These are phyloP conservation scores for Hemitrygon akajei DNA, from an alignment of 2,797 vertebrate genomes.

Conservation along the genomic window DNA sequence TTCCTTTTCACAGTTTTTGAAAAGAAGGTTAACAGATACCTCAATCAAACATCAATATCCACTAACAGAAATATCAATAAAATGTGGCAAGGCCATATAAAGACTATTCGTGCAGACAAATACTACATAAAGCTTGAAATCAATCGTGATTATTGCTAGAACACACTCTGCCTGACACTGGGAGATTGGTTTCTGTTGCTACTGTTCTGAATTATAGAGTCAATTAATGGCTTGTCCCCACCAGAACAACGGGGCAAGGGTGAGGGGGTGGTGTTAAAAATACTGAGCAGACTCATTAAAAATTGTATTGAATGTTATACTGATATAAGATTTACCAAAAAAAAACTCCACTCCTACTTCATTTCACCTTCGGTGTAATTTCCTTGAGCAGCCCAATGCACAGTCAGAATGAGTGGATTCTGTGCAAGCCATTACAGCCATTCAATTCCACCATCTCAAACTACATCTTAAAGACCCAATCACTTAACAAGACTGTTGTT, in stretches of 20 bases:
- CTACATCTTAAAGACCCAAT: constrained; percentile 15
- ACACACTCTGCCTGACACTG: constrained; percentile 55
- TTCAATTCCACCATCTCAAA: not conserved
- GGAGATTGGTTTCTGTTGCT: constrained; percentile 53
- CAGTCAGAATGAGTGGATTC: not conserved
- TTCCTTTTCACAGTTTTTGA: constrained; percentile 78
- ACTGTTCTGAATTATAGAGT: constrained; percentile 64
- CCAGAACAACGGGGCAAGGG: constrained; percentile 54
- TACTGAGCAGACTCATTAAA: constrained; percentile 51
- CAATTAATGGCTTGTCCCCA: constrained; percentile 80
- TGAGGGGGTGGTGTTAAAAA: constrained; percentile 47
- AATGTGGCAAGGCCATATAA: constrained; percentile 67
- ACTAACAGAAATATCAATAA: constrained; percentile 64
- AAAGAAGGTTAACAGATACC: constrained; percentile 57
- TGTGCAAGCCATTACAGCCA: not conserved
- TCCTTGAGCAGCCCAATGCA: not conserved
- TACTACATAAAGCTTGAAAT: constrained; percentile 90
- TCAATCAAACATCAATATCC: constrained; percentile 59
- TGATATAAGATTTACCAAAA: constrained; percentile 29
- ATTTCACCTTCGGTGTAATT: not conserved
- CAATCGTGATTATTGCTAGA: constrained; percentile 80
- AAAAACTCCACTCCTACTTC: not conserved
- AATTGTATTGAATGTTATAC: constrained; percentile 11
- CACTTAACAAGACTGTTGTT: constrained; percentile 2
- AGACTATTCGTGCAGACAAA: constrained; percentile 66